These are phyloP conservation scores for Lagopus muta DNA, from an alignment of 2,113 vertebrate genomes.

Conservation along the genomic window DNA sequence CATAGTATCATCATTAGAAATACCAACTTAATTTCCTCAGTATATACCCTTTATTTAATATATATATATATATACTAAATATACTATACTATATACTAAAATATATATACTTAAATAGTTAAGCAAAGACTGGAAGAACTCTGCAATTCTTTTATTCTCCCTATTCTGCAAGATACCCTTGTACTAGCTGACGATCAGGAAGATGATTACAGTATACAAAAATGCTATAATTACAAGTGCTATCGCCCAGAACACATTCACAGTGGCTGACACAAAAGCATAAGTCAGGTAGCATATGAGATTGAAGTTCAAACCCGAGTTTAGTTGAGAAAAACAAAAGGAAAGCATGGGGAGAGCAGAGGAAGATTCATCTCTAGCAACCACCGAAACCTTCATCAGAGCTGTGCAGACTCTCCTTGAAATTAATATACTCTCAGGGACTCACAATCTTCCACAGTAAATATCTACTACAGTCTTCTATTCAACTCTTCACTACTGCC, in stretches of 20 bases:
- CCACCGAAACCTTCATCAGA: conserved; percentile 5
- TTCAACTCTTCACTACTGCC: neutral
- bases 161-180: neutral
- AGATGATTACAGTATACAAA: neutral
- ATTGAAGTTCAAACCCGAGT: neutral
- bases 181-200: neutral
- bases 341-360: neutral
- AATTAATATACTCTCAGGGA: neutral
- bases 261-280: neutral
- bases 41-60: neutral
- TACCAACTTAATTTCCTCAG: conserved; percentile 6
- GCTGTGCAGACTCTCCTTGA: neutral
- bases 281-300: neutral
- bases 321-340: conserved; percentile 7
- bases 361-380: neutral
- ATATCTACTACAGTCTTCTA: neutral
- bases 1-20: conserved; percentile 13
- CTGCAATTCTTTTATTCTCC: neutral
- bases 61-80: neutral
- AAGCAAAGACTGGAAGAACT: conserved; percentile 48
- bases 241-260: neutral
- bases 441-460: neutral
- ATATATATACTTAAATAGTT: conserved; percentile 18
- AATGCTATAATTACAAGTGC: neutral
- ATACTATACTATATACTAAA: no score